A percentile compares a stretch with the other conserved stretches of the same genome.
phyloP scores from a whole-genome alignment of 2,888 invertebrate genomes.

The Temnothorax rugatulus region DNA sequence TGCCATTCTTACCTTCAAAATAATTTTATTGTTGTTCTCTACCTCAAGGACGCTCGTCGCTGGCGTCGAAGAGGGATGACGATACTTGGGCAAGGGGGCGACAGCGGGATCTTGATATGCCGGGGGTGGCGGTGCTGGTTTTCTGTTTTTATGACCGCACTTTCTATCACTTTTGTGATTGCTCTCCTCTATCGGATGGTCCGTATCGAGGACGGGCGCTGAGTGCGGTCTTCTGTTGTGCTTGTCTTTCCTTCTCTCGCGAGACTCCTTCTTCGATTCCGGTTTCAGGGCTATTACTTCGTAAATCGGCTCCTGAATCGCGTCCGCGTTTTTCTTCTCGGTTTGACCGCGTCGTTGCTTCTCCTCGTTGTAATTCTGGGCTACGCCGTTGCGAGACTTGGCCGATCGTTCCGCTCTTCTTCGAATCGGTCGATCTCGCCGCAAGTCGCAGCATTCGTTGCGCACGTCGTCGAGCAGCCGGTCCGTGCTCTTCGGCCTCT shows the following conservation, averaged over 20 bases:
- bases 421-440: constrained; percentile 64
- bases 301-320: constrained; percentile 76
- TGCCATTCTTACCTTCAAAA: constrained; percentile 70
- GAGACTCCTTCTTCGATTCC: constrained; percentile 70
- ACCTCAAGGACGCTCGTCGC: constrained; percentile 78
- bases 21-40: constrained; percentile 81
- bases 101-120: constrained; percentile 78
- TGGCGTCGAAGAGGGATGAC: constrained; percentile 66
- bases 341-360: constrained; percentile 63
- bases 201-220: constrained; percentile 81
- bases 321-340: constrained; percentile 69
- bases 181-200: constrained; percentile 70
- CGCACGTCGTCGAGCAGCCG: constrained; percentile 78
- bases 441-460: constrained; percentile 75
- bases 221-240: constrained; percentile 81
- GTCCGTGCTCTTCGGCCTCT: constrained; percentile 83
- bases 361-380: constrained; percentile 61
- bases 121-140: constrained; percentile 74
- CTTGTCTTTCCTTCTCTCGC: constrained; percentile 72
- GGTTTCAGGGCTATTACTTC: constrained; percentile 77
- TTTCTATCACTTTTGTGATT: constrained; percentile 59
- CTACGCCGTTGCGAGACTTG: constrained; percentile 68
- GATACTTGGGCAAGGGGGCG: constrained; percentile 73
- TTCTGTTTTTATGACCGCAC: constrained; percentile 76
- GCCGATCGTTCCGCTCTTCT: constrained; percentile 57